Evolutionary conservation across 1,140 invertebrate genomes (phyloP), one percentile per base, ranked within the genome.

Genomic region (Dinothrombium tinctorium): DNA sequence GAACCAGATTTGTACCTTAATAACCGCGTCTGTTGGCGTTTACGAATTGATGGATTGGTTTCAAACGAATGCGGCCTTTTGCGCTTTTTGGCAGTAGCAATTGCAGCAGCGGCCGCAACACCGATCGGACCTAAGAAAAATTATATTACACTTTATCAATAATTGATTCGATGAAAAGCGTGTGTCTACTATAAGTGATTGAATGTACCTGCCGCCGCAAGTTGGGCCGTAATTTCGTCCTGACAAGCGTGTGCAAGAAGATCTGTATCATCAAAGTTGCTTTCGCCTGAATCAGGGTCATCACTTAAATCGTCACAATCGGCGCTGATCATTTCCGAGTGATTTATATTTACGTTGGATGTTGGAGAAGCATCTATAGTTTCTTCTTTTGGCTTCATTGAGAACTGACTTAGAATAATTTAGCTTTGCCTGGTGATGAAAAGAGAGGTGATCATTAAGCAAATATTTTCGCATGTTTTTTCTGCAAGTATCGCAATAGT

Each of bases 11-110:
- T 22, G n/a, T 12, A 84, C 80, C 67, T 76, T 33, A 92, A 62
- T 46, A 95, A 62, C 52, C 89, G 69, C 54, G 92, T 95, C 61
- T 94, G 86, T 61, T 94, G 89, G 43, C 89, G 63, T 61, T 94
- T 92, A 47, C 87, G 65, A 40, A 92, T 84, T 29, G 86, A 92
- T 5, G 89, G 87, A 69, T 95, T 94, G 38, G 87, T 94, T 64
- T 95, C 87, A 62, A 95, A 95, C 51, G 81, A 81, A 61, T 94
- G 86, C 24, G 83, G 83, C 51, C 86, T 63, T 65, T 90, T 90
- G 47, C 86, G 67, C 54, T 92, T 94, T 56, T 90, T 92, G 0
- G 83, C 81, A 12, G 86, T 89, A 6, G 84, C 81, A 50, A 95
- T 94, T 12, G 87, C 87, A 21, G 87, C 87, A 4, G 87, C 87